Evolutionary conservation across 2,797 vertebrate species (phyloP).

Genomic region (Halcyon smyrnensis): DNA sequence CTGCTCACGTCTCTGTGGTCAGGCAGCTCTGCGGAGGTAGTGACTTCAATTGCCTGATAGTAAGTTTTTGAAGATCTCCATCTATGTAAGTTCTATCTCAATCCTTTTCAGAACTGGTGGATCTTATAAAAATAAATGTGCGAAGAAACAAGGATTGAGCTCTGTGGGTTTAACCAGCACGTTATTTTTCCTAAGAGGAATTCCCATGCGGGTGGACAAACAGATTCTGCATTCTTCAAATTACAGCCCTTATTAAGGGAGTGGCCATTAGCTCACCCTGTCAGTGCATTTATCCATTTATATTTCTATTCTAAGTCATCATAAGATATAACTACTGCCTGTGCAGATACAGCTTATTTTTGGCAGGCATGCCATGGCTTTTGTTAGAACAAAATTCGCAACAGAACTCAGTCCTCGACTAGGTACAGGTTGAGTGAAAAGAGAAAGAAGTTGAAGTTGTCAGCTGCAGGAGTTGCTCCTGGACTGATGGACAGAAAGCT

Average conservation of each 20-base stretch:
- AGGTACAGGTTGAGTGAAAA: background rate
- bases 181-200: slow-evolving; percentile 31
- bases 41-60: background rate
- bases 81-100: background rate
- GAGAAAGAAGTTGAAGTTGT: background rate
- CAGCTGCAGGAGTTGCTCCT: background rate
- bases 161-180: background rate
- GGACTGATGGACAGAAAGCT: background rate
- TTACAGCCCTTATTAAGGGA: slow-evolving; percentile 57
- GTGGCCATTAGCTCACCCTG: slow-evolving; percentile 44
- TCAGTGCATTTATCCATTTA: slow-evolving; percentile 43
- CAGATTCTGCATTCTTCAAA: slow-evolving; percentile 53
- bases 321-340: slow-evolving; percentile 20
- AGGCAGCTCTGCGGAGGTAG: background rate
- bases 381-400: slow-evolving; percentile 16
- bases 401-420: background rate
- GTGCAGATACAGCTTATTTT: slow-evolving; percentile 48
- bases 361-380: background rate
- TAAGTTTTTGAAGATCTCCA: background rate
- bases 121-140: background rate
- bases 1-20: background rate
- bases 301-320: slow-evolving; percentile 57
- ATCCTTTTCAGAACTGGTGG: background rate
- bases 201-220: slow-evolving; percentile 29
- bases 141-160: background rate